Base-by-base conservation (phyloP, 1,140 invertebrate genomes). In the Bombus ignitus region DNA sequence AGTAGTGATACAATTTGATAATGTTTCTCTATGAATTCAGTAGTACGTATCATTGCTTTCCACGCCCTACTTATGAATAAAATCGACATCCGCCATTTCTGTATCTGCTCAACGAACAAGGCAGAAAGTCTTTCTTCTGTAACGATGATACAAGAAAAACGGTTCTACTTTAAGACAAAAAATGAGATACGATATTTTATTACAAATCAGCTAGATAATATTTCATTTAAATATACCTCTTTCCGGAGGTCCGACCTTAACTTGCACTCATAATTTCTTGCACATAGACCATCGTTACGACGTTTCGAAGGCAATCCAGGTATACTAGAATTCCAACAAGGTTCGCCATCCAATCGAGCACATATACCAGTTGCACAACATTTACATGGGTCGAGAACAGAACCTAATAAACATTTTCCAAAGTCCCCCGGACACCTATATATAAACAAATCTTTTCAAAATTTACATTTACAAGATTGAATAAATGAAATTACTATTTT, bases 321-420 rank as follows among this genome's bases (percentile, higher is more conserved):
- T 25, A 71, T 71, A 28, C 37, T 71, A 28, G 70, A 71, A 39
- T 71, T 71, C 70, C 70, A 71, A 71, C 70, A 71, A 25, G 70
- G 22, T 28, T 71, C 70, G 25, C 70, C 70, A 13, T 39, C 70
- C 37, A 71, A 71, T 37, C 70, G 70, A 28, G 70, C 70, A 35
- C 70, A 71, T 39, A 71, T 28, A 15, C 70, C 70, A 9, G 39
- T 71, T 13, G 37, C 18, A 37, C 70, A 71, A 71, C 70, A 71
- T 71, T 71, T 25, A 37, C 70, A 71, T 13, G 37, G 70, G 13
- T 71, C 70, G 13, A 42, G 12, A 8, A 42, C 70, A 32, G 37
- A 42, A 28, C 70, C 70, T 25, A 71, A 25, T 39, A 71, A 71
- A 71, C 70, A 71, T 25, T 39, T 71, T 25, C 12, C 25, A 28